Evolutionary conservation across 1,140 invertebrate genomes (phyloP), one percentile per base, ranked within the genome.

Genomic region (Bradysia coprophila): DNA sequence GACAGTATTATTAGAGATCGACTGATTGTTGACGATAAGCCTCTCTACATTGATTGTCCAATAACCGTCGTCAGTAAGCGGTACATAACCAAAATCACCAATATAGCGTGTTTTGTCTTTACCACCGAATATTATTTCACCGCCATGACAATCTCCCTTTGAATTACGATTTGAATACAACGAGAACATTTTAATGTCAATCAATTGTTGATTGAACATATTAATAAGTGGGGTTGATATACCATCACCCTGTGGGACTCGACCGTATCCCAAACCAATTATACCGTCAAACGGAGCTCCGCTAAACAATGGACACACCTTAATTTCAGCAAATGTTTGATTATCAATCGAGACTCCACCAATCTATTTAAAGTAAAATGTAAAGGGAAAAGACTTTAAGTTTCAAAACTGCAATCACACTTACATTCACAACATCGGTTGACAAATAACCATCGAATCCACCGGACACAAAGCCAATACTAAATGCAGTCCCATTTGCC

Each of bases 231-330:
- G 84, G n/a, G n/a, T n/a, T n/a, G n/a, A n/a, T n/a, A n/a, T n/a
- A n/a, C n/a, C n/a, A n/a, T n/a, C n/a, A n/a, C n/a, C n/a, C n/a
- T n/a, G n/a, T 0, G 94, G 90, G 21, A 67, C 63, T 18, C 97
- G 89, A 42, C 75, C 69, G 59, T 87, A 95, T 2, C 71, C 90
- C 78, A 95, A 77, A 47, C 91, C 91, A 33, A 95, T 68, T 51
- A 95, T 94, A 44, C 95, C 94, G 60, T 98, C 94, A 66, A 96
- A 96, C 60, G 90, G 92, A 38, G 89, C 90, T 46, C 85, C 86
- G 4, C 93, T 78, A 65, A 96, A 96, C 24, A 78, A 72, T 38
- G 95, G 93, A 65, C 98, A 90, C 48, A 73, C 80, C 4, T 88
- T 58, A 1, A 94, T 94, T 68, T 98, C 95, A 11, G 87, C 95